Evolutionary conservation across 2,888 invertebrate species (phyloP).

Genomic region (Drosophila paramelanica): DNA sequence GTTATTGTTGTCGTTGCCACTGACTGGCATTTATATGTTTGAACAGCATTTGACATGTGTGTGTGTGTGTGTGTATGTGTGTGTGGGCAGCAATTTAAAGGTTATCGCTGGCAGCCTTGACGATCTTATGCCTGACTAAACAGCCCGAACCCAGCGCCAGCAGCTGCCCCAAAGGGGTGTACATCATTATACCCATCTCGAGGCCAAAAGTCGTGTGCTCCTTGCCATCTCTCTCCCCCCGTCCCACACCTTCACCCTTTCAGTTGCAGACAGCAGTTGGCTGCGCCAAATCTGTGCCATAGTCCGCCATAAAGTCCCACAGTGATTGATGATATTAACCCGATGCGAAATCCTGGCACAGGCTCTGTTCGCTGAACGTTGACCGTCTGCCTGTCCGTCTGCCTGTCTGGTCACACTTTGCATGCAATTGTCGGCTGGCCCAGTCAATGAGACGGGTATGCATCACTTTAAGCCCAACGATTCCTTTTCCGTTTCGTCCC

Average conservation of each 20-base stretch:
- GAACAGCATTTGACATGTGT: conserved; percentile 37
- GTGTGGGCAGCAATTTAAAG: conserved; percentile 64
- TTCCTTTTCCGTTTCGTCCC: background rate
- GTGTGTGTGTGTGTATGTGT: conserved; percentile 1
- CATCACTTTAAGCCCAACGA: conserved; percentile 28
- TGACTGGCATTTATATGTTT: conserved; percentile 44
- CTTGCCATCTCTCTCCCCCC: background rate
- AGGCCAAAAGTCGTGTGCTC: conserved; percentile 22
- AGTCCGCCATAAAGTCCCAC: conserved; percentile 44
- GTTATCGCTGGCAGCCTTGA: conserved; percentile 71
- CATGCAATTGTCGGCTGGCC: conserved; percentile 23
- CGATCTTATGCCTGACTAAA: conserved; percentile 72
- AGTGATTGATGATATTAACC: conserved; percentile 68
- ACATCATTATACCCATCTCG: conserved; percentile 37
- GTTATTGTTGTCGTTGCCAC: conserved; percentile 27
- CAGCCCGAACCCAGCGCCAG: conserved; percentile 30
- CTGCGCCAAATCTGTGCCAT: conserved; percentile 32
- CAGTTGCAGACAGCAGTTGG: background rate
- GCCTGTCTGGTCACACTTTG: conserved; percentile 25
- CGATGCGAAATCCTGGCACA: conserved; percentile 4
- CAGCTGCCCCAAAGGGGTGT: conserved; percentile 32
- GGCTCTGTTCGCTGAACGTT: background rate
- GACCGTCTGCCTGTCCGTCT: background rate
- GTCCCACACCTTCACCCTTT: background rate
- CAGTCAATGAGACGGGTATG: conserved; percentile 12